phyloP scores from a whole-genome alignment of 2,113 vertebrate genomes.

The Neodontobutis hainanensis region DNA sequence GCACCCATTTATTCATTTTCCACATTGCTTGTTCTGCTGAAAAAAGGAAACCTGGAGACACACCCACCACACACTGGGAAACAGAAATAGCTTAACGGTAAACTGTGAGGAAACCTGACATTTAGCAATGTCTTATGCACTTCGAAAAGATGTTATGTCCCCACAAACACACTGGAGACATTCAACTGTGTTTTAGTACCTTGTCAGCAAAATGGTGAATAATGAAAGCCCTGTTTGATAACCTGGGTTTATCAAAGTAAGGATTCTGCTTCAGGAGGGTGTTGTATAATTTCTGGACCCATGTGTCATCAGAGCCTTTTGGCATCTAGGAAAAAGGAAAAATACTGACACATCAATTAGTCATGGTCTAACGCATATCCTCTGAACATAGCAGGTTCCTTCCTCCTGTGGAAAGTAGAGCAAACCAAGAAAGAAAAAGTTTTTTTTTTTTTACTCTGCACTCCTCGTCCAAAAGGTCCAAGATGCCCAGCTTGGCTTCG shows the following conservation, averaged over 20 bases:
- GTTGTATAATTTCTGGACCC: conserved; percentile 97
- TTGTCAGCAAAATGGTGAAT: conserved; percentile 97
- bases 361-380: conserved; percentile 58
- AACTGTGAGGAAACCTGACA: neutral
- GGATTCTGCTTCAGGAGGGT: conserved; percentile 88
- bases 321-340: conserved; percentile 86
- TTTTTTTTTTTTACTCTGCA: conserved; percentile 84
- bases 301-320: conserved; percentile 92
- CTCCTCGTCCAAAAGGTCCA: conserved; percentile 96
- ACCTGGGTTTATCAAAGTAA: conserved; percentile 92
- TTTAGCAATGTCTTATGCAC: neutral
- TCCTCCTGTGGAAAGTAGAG: conserved; percentile 11
- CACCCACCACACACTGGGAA: neutral
- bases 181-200: conserved; percentile 71
- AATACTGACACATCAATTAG: conserved; percentile 50
- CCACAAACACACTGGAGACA: neutral
- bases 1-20: conserved; percentile 10
- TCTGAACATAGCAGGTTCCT: conserved; percentile 15
- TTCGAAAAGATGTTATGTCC: no score
- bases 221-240: conserved; percentile 96
- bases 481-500: conserved; percentile 91
- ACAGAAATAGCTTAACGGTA: neutral
- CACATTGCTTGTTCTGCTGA: conserved; percentile 19
- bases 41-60: conserved; percentile 5
- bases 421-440: neutral